phyloP scores from a whole-genome alignment of 2,888 invertebrate genomes.

The Glyphotaelius pellucidus region DNA sequence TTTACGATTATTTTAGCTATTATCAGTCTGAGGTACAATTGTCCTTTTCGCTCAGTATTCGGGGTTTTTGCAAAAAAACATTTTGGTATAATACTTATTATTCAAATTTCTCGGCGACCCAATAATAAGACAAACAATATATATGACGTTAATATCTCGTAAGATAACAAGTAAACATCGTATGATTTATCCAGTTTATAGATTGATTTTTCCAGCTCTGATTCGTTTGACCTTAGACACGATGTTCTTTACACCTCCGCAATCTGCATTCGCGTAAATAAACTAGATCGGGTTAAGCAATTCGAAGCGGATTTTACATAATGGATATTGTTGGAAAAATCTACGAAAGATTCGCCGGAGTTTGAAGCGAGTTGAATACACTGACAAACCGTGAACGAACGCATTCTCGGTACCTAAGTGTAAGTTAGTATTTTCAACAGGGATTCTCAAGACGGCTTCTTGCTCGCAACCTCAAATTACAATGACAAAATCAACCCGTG shows the following conservation, averaged over 20 bases:
- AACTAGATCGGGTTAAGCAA: background rate
- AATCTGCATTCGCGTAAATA: background rate
- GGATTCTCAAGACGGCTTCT: background rate
- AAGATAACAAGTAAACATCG: background rate
- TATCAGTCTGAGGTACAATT: too few species aligned
- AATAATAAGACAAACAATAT: background rate
- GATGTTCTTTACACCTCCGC: background rate
- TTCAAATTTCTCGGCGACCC: too few species aligned
- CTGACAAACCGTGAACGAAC: background rate
- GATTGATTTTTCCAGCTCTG: background rate
- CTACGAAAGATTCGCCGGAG: background rate
- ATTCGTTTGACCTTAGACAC: background rate
- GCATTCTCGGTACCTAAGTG: background rate
- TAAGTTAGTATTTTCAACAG: background rate
- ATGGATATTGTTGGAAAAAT: background rate
- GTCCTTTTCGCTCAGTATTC: too few species aligned
- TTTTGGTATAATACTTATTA: too few species aligned
- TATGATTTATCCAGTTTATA: background rate
- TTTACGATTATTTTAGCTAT: too few species aligned
- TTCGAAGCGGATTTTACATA: background rate
- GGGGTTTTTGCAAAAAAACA: too few species aligned
- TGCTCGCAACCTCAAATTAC: background rate
- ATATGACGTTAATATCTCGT: background rate
- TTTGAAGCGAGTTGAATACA: background rate
- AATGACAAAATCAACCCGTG: too few species aligned